Conservation (phyloP, 1,140 invertebrate genomes). For the Pantala flavescens region DNA sequence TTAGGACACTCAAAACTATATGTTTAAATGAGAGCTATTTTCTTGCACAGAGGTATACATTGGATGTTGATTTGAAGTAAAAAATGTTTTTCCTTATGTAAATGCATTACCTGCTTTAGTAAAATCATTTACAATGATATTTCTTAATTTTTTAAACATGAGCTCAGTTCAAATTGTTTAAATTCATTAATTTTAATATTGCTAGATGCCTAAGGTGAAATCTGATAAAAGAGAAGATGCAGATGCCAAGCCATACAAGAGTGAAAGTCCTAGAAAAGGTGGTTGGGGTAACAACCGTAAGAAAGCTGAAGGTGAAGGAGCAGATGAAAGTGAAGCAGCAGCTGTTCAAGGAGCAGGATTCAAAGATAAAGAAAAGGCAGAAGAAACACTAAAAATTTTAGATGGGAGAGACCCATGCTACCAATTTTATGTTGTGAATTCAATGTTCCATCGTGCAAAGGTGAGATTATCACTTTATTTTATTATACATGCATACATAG, state of each 20-base stretch:
- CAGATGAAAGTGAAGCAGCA: slow-evolving; percentile 25
- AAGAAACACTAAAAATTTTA: slow-evolving; percentile 30
- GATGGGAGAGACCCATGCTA: slow-evolving; percentile 33
- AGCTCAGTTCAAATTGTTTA: too few relatives aligned
- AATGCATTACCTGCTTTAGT: too few relatives aligned
- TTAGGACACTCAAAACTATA: too few relatives aligned
- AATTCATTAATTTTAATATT: not conserved
- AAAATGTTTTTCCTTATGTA: too few relatives aligned
- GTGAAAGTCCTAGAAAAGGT: not conserved
- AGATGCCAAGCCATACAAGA: slow-evolving; percentile 19
- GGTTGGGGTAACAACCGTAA: slow-evolving; percentile 14
- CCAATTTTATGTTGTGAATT: slow-evolving; percentile 33
- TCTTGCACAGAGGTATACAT: too few relatives aligned
- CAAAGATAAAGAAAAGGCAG: slow-evolving; percentile 35
- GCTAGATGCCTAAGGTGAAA: slow-evolving; percentile 29
- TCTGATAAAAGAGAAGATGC: slow-evolving; percentile 25
- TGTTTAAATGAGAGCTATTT: too few relatives aligned
- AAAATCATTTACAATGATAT: too few relatives aligned
- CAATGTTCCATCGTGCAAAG: slow-evolving; percentile 32
- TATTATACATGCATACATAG: not conserved
- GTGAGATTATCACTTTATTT: slow-evolving; percentile 22
- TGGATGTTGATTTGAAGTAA: too few relatives aligned
- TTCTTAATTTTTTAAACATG: too few relatives aligned
- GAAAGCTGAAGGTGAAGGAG: slow-evolving; percentile 23
- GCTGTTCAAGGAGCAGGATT: slow-evolving; percentile 31